Base-by-base conservation (phyloP, 1,140 invertebrate genomes). In the Microplitis demolitor region DNA sequence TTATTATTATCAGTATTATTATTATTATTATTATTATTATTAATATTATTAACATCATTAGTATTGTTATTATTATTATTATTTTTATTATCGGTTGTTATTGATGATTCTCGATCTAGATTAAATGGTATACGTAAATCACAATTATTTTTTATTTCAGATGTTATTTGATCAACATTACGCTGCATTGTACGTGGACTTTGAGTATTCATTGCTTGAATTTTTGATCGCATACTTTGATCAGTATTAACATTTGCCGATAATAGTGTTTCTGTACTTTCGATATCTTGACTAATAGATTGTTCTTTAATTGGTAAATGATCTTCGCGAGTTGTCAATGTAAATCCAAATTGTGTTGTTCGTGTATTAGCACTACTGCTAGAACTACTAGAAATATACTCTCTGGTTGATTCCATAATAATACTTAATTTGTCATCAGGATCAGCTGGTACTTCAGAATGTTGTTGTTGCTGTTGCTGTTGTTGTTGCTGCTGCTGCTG, bases 151-250 rank as follows among this genome's bases (percentile, higher is more conserved):
- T 86, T 83, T 8, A 87, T 87, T 4, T 87, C 86, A 0, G 83
- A 84, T 1, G 85, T 87, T 39, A 87, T 87, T 71, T 87, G 82
- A 74, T 87, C 86, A 4, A 87, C 85, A 63, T 87, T 86, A 13
- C 85, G 82, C 69, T 87, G 86, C 3, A 87, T 82, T 0, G 86
- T 87, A 34, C 86, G 80, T 3, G 85, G 86, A 78, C 86, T 87
- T 69, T 87, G 86, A 4, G 85, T 85, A 9, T 87, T 83, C 8
- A 87, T 82, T 4, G 83, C 83, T 76, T 87, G 85, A 54, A 86
- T 87, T 58, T 87, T 81, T 0, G 83, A 78, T 6, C 82, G 80
- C 74, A 86, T 80, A 16, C 84, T 85, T 53, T 86, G 84, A 9
- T 87, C 85, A 9, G 85, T 83, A 58, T 70, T 77, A 66, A 80